Base-by-base conservation (phyloP, 2,797 vertebrate species). In the Gadopsis marmoratus region DNA sequence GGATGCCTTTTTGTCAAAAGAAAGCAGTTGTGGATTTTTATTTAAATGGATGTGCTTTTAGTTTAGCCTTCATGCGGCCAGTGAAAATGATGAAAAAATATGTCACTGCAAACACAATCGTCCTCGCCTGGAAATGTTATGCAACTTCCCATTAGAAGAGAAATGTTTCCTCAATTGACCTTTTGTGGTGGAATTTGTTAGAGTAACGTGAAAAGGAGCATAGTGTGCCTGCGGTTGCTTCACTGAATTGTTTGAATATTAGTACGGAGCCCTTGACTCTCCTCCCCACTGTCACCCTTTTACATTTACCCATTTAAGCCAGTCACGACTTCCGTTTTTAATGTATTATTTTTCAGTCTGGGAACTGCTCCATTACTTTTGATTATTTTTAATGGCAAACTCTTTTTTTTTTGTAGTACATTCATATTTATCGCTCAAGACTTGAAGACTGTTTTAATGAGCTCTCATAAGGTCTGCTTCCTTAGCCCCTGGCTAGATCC, bases 401-500 rank as follows among this genome's bases (percentile, higher is more conserved):
- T 71, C 75, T 74, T 71, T 63, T 86, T 63, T 86, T 80, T 84
- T 86, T 76, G 55, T 81, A 50, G 68, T 74, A 45, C 77, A 85
- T 88, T 93, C 79, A 85, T 82, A 79, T 89, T 93, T 86, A 81
- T 91, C 86, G 90, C 84, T 76, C 64, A 86, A 91, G 87, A 87
- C 85, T 90, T 91, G 87, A 88, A 86, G 89, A 87, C 80, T 45
- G 70, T 83, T 93, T 89, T 93, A 92, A 93, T 94, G 91, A 94
- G 90, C 92, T 92, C 89, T 93, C 92, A 88, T 83, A 91, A 92
- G 86, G 85, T 87, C 89, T 90, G 85, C 86, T 92, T 94, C 91
- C 91, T 87, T 86, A 82, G 89, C 90, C 89, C 73, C 81, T 82
- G 90, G 91, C 89, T 85, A 88, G 78, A 90, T 89, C 76, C 86